Percentiles rank a stretch among this genome's conserved stretches.
These are phyloP conservation scores for Sapayoa aenigma DNA, from an alignment of 2,113 vertebrate genomes.

Conservation along the genomic window DNA sequence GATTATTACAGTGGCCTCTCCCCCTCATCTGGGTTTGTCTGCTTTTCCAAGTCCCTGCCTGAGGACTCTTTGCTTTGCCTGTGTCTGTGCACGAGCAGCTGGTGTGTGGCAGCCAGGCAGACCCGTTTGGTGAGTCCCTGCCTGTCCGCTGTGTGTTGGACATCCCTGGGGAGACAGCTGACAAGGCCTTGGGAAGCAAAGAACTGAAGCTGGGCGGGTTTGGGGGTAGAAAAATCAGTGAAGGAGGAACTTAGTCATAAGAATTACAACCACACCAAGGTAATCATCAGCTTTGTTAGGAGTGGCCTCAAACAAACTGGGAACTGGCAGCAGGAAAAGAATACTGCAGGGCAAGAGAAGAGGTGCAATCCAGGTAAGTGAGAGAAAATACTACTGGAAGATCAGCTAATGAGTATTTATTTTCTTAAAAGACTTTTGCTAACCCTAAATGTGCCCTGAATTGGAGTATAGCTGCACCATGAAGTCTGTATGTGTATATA, in stretches of 20 bases:
- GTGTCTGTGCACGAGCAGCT: background rate
- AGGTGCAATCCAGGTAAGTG: constrained; percentile 10
- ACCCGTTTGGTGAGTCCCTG: constrained; percentile 5
- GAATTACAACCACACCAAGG: background rate
- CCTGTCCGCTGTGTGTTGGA: background rate
- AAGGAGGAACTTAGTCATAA: background rate
- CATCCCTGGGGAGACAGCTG: background rate
- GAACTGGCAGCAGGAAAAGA: background rate
- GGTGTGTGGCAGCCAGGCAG: background rate
- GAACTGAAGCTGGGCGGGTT: background rate
- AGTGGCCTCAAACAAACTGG: background rate
- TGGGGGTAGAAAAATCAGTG: background rate
- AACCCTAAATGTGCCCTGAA: background rate
- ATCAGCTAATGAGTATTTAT: background rate
- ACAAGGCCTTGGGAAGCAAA: background rate
- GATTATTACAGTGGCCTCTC: background rate
- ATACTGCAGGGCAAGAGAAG: background rate
- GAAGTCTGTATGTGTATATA: background rate
- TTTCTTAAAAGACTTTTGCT: background rate
- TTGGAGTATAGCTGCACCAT: background rate
- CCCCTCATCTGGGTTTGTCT: background rate
- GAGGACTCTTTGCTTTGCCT: background rate
- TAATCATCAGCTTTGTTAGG: background rate
- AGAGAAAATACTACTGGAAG: background rate
- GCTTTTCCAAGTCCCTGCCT: background rate